Evolutionary conservation across 2,888 invertebrate genomes (phyloP), one percentile per base, ranked within the genome.

Genomic region (Agrilus biguttatus): DNA sequence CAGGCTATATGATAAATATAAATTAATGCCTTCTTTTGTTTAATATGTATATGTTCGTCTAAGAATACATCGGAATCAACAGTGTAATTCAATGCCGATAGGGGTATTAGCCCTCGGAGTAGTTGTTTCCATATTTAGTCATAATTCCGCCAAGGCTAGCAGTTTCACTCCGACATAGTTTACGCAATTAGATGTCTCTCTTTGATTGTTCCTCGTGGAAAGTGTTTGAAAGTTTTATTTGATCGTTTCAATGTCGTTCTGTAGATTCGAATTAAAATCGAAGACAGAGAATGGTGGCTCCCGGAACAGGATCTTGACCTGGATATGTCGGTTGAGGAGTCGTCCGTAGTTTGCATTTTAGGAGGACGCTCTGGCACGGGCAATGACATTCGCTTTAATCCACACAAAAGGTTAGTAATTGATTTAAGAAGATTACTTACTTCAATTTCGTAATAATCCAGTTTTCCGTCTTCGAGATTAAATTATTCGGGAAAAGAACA

Each of bases 251-350:
- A 10, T 28, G 28, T 23, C 44, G 47, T 45, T 44, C 47, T 49
- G 47, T 51, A 78, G 78, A 74, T 77, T 36, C 74, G 72, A 12
- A 71, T 78, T 8, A 74, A 73, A 14, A 60, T 78, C 21, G 77
- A 78, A 57, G 73, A 75, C 44, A 63, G 75, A 38, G 71, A 75
- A 36, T 77, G 74, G 70, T 78, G 77, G 77, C 71, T 75, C 43
- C 77, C 77, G 0, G 69, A 73, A 17, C 75, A 78, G 10, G 62
- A 72, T 0, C 63, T 79, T 33, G 74, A 75, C 53, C 61, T 78
- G 1, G 68, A 75, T 47, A 71, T 79, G 2, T 65, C 74, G 5
- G 77, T 78, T 0, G 77, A 77, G 33, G 68, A 73, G 0, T 76
- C 75, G 44, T 75, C 77, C 3, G 65, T 76, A 37, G 75, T 78